Percentiles rank a stretch among this genome's conserved stretches.
These are phyloP conservation scores for Eubasilissa splendida DNA, from an alignment of 2,888 invertebrate species.

Conservation along the genomic window DNA sequence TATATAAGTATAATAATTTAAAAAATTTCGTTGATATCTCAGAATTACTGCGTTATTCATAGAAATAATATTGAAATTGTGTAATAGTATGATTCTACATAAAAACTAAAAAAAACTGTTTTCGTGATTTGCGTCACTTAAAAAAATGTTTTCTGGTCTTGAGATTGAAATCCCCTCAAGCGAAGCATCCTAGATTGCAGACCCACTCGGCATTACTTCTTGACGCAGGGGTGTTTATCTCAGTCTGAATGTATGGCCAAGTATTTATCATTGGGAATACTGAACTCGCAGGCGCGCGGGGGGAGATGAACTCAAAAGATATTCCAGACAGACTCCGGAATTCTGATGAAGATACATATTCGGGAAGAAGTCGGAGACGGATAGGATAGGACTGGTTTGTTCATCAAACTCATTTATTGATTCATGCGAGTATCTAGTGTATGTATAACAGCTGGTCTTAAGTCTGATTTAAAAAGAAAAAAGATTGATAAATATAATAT, in stretches of 20 bases:
- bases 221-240: constrained; percentile 44
- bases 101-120: too few species aligned
- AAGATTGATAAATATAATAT: too few species aligned
- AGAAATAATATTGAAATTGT: too few species aligned
- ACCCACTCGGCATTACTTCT: constrained; percentile 39
- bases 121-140: neutral
- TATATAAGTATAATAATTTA: too few species aligned
- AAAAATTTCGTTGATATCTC: too few species aligned
- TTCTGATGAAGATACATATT: constrained; percentile 4
- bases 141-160: neutral
- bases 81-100: too few species aligned
- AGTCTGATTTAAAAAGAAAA: too few species aligned
- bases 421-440: neutral
- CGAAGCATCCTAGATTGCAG: constrained; percentile 16
- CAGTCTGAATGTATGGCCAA: constrained; percentile 32
- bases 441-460: too few species aligned
- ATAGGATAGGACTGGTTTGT: neutral
- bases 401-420: neutral
- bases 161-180: neutral
- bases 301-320: constrained; percentile 3
- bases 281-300: constrained; percentile 6
- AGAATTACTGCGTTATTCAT: too few species aligned
- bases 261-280: constrained; percentile 41
- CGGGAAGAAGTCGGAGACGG: neutral
- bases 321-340: neutral